Base-by-base conservation (phyloP, 1,140 invertebrate genomes). In the Hylyphantes graminicola region DNA sequence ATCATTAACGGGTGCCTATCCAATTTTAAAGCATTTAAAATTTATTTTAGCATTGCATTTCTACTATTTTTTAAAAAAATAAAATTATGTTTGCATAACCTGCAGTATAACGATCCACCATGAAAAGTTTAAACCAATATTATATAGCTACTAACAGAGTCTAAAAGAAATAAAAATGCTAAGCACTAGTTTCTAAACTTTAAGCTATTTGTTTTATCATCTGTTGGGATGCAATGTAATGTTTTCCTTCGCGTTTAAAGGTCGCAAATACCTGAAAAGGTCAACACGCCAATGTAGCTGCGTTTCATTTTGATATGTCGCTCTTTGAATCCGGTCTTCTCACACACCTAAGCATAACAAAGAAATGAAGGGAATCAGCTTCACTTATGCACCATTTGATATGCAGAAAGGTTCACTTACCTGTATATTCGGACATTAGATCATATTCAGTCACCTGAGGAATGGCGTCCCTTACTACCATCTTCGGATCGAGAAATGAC, bases 381-480 rank as follows among this genome's bases (percentile, higher is more conserved):
- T 83, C 80, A 83, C 55, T 83, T 55, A 73, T 35, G 72, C n/a
- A 67, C n/a, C 80, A 83, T 19, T 21, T 17, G 12, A 83, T 74
- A 21, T 35, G 55, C 13, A 65, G 21, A 17, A 65, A 48, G 19
- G 12, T 54, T 74, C 55, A 83, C 80, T 75, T 83, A 83, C 80
- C 80, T 83, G 59, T 83, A 51, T 48, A 74, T 65, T 48, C 35
- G 21, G 55, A 74, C 80, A 83, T 83, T 83, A 83, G 80, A 83
- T 83, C 80, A 74, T 70, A 83, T 54, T 83, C 80, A 83, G 50
- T 83, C 80, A 83, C 80, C 80, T 83, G 80, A 83, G 57, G 80
- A 83, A 67, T 74, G 72, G 61, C 65, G 53, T 17, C 70, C 70
- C 67, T 75, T 83, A 74, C 53, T 75, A n/a, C 19, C 11, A 2